Conservation (phyloP, 2,113 vertebrate species). For the Anas platyrhynchos region DNA sequence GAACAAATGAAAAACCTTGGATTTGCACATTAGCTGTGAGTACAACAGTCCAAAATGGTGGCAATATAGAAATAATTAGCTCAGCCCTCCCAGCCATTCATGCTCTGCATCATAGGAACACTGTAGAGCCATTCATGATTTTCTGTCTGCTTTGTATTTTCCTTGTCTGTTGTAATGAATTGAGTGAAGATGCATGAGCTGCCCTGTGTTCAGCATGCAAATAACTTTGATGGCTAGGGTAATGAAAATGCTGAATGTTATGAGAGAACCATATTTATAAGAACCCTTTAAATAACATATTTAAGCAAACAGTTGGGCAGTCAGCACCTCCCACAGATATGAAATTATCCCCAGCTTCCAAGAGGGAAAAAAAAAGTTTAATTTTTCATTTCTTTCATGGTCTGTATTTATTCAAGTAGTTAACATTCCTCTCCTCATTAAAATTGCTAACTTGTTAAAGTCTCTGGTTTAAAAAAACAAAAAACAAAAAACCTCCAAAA, state of each 20-base stretch:
- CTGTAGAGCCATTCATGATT: slow-evolving; percentile 5
- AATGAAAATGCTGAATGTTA: not conserved
- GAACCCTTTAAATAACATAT: slow-evolving; percentile 24
- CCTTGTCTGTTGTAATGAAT: slow-evolving; percentile 1
- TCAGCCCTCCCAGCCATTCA: not conserved
- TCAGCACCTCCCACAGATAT: slow-evolving; percentile 20
- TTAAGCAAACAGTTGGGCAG: slow-evolving; percentile 20
- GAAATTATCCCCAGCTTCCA: slow-evolving; percentile 19
- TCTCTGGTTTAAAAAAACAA: not conserved
- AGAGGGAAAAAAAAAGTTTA: not conserved
- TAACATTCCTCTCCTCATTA: not conserved
- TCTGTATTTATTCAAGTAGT: not conserved
- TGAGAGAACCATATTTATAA: slow-evolving; percentile 1
- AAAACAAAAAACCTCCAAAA: not conserved
- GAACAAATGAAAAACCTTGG: not conserved
- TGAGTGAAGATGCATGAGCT: not conserved
- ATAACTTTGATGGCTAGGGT: not conserved
- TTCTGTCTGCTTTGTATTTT: not conserved
- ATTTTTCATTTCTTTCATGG: slow-evolving; percentile 8
- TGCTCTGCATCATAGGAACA: not conserved
- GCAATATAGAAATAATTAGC: not conserved
- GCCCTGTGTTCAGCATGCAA: not conserved
- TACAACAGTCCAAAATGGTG: not conserved
- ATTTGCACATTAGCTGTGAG: not conserved
- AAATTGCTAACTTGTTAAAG: not conserved